Evolutionary conservation across 2,113 vertebrate species (phyloP), one percentile per base, ranked within the genome.

Genomic region (Pagrus major): DNA sequence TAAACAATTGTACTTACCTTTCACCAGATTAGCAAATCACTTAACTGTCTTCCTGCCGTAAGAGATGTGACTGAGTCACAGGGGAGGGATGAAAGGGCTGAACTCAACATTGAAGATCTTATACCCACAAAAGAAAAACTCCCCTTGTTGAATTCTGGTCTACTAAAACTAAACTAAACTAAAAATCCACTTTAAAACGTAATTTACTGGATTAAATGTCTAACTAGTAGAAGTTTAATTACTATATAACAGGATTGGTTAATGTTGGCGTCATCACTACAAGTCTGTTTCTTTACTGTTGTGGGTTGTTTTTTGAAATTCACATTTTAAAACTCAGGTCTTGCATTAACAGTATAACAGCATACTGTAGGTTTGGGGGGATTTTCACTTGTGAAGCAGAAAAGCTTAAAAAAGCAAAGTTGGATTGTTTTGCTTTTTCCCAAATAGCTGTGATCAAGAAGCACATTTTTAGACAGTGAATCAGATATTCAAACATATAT

Each of bases 241-340:
- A 41, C 15, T 20, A 9, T 47, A 52, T 10, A 70, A 42, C 44
- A 56, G 58, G 44, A 78, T 51, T 54, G 21, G 41, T 74, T 52
- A 55, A 23, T 29, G 52, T 55, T 78, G 39, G 71, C 1, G 0
- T 23, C 37, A 71, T 85, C 86, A 87, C 89, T 90, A 88, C 86
- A 80, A 39, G 54, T 71, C 55, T 52, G 51, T 46, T 65, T 76
- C 55, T 79, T 10, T 37, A 9, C 25, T 59, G 11, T 55, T 29
- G 11, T 47, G 15, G 21, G 7, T 11, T n/a, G 39, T 15, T 14
- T 31, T 66, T 60, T 58, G 11, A 66, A 63, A 65, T 41, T 44
- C 35, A 55, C n/a, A 51, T 47, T 76, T 54, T 41, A 9, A 81
- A 78, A 76, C 31, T 44, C 15, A n/a, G 5, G 21, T 54, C 2